Base-by-base conservation (phyloP, 2,888 invertebrate genomes). In the Spodoptera littoralis region DNA sequence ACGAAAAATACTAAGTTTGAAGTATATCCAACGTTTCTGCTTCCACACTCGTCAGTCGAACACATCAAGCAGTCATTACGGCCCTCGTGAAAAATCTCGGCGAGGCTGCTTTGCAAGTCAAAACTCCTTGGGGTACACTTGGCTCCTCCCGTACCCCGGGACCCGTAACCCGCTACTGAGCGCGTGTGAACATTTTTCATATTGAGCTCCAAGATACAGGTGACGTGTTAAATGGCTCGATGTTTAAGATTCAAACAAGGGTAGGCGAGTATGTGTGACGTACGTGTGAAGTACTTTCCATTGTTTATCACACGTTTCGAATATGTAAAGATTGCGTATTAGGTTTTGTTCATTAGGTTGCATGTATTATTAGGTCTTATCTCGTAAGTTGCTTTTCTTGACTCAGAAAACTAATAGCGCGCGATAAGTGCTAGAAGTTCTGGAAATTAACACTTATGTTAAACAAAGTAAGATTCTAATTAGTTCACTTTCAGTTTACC, bases 21-120 rank as follows among this genome's bases (percentile, higher is more conserved):
- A 60, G 63, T 47, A 50, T 49, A 73, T 68, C 65, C 70, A 68
- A 71, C 41, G 52, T 60, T 11, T 62, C 70, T 70, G 55, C 55
- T 68, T 90, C 88, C 80, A 87, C 73, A 78, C 72, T 63, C 56
- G 54, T 73, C 61, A 71, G 81, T 69, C 52, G 78, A 74, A 88
- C 89, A 89, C 91, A 93, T 92, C 91, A 92, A 92, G 91, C 84
- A 88, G 91, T 94, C 94, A 94, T 94, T 94, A 94, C 91, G 92
- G 85, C 93, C 92, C 92, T 90, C 78, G 87, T 88, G 92, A 93
- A 94, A 93, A 94, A 93, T 92, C 92, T 92, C 88, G 77, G 85
- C 75, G 56, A 73, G 83, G 85, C 92, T 93, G 89, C 88, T 94
- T 94, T 94, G 94, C 94, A 94, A 94, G 94, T 94, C 93, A 93